Evolutionary conservation across 2,113 vertebrate species (phyloP), one percentile per base, ranked within the genome.

Genomic region (Rallus limicola): DNA sequence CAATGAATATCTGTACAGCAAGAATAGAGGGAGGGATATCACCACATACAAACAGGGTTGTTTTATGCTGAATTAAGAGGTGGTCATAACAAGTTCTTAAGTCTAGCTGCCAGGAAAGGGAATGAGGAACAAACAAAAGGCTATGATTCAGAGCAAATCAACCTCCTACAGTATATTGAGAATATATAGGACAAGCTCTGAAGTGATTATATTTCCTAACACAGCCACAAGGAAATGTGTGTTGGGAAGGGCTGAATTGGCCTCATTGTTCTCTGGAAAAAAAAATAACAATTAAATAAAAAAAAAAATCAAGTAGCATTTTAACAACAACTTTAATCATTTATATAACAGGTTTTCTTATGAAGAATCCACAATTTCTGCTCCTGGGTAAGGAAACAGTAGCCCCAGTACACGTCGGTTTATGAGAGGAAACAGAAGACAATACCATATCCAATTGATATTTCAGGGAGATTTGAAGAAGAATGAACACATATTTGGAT

Each of bases 371-470:
- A 42, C n/a, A 53, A 38, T 9, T 81, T 83, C 56, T 75, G 24
- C 36, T 79, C 46, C 38, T 68, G 40, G 55, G 10, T 2, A 46
- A 6, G 44, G 21, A 76, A 59, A 20, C 15, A 81, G 34, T 19
- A 69, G 28, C 16, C 31, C 46, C 52, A 58, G 48, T 9, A 65
- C 16, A 28, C 20, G 40, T 1, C 36, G 16, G 26, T 77, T 81
- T 65, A 53, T 21, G 63, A 90, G 48, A 58, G 42, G 69, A 92
- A 42, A 71, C 59, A 64, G 68, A 93, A 82, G 50, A 83, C 67
- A 97, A 84, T 76, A 93, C 85, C 84, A 78, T 70, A 52, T 83
- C 59, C 33, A 94, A 88, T 78, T 93, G 90, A 96, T 95, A 62
- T 62, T 68, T 58, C 82, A 91, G 82, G 82, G 88, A 87, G 62